phyloP scores from a whole-genome alignment of 2,113 vertebrate genomes.

The Pterocles burchelli region DNA sequence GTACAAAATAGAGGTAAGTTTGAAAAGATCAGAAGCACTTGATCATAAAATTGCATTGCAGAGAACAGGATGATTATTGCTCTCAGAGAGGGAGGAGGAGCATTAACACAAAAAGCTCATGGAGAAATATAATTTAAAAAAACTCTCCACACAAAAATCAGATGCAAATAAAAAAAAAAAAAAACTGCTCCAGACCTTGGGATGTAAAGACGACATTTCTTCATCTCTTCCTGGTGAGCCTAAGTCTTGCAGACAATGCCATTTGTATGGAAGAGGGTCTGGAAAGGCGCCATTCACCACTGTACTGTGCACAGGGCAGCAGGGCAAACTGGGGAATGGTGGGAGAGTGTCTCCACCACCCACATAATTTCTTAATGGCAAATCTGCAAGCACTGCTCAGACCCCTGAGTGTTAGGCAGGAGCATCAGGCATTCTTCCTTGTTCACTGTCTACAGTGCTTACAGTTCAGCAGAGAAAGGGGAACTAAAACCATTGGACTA shows the following conservation, averaged over 20 bases:
- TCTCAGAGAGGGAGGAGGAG: not conserved
- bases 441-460: not conserved
- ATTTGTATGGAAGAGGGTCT: not conserved
- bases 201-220: not conserved
- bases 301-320: rapidly evolving
- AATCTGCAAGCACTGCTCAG: not conserved
- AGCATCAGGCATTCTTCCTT: not conserved
- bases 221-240: not conserved
- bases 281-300: not conserved
- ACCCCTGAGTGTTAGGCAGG: not conserved
- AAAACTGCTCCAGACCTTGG: not conserved
- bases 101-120: not conserved
- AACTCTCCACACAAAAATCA: not conserved
- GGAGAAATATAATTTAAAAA: not conserved
- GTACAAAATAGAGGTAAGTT: not conserved
- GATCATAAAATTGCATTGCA: not conserved
- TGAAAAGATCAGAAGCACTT: not conserved
- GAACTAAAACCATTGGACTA: not conserved
- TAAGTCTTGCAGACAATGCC: not conserved
- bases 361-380: not conserved
- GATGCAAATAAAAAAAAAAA: not conserved
- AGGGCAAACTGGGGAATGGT: not conserved
- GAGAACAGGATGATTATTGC: not conserved
- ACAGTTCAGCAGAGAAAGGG: not conserved
- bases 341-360: not conserved